Base-by-base conservation (phyloP, 2,113 vertebrate species). In the Channa argus region DNA sequence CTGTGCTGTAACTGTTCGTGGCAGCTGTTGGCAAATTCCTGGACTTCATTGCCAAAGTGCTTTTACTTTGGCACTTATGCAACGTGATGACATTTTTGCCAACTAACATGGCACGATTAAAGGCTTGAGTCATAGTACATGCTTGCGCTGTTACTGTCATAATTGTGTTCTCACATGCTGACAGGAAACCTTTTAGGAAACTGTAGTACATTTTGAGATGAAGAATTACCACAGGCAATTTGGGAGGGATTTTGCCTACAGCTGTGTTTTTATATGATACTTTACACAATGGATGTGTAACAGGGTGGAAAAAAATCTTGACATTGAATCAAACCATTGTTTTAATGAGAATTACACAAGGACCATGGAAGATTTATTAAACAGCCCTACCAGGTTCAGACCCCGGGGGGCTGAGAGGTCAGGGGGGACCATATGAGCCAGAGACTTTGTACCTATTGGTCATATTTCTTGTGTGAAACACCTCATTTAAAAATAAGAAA, bases 61-160 rank as follows among this genome's bases (percentile, higher is more conserved):
- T 61, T 78, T 79, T 61, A 73, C 61, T 74, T 66, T 74, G 51
- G 53, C 74, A n/a, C 62, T 59, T 34, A 15, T 50, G 36, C 14
- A 59, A 5, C 44, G 24, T 53, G 67, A 63, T 85, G 79, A 87
- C 60, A 65, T 66, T 75, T 83, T 80, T 46, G 52, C 70, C 38
- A 54, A 4, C 74, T 70, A 59, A 64, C 50, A 44, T 71, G 45
- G n/a, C 64, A 63, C 36, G 52, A 71, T 69, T 70, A 78, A 75
- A 77, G 63, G 43, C 69, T 62, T 77, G 79, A 87, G 68, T 82
- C 83, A 82, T 52, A 24, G 24, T 24, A 52, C 65, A 50, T 68
- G 53, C 65, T 55, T 52, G 68, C 34, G n/a, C 56, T 37, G 46
- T 73, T 59, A 52, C 7, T 50, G 50, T 46, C 69, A 74, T 54